Base-by-base conservation (phyloP, 2,888 invertebrate genomes). In the Notodonta dromedarius region DNA sequence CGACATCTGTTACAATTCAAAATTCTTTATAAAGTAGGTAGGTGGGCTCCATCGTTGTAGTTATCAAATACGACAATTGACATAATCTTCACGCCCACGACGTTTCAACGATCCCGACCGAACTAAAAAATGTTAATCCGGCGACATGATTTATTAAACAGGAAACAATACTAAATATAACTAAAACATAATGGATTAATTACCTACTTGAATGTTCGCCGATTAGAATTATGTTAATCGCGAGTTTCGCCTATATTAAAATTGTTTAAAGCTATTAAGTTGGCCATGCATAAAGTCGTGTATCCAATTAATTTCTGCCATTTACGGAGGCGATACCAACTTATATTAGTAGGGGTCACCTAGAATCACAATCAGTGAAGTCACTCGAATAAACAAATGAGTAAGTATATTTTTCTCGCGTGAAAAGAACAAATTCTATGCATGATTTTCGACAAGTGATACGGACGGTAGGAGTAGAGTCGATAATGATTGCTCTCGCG, bases 371-470 rank as follows among this genome's bases (percentile, higher is more conserved):
- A 55, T 55, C 39, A 40, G 40, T 40, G 57, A 57, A 61, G 60
- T 58, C 58, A 42, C 40, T 48, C 52, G 60, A 65, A 69, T 64
- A 62, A 76, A 73, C 63, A 67, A 73, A 64, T 57, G 61, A 55
- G 64, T 71, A 65, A 63, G 65, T 67, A 66, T 14, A 39, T 46
- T 56, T 61, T 48, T 62, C 70, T 63, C 62, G 64, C 66, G 62
- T 76, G 59, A 75, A 76, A 75, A 74, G 71, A 76, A 68, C 61
- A 67, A 74, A 74, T 69, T 76, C 52, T 62, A 66, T 75, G 71
- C 79, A 78, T 74, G 83, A 81, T 84, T 81, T 85, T 83, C 75
- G 84, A 89, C 89, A 89, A 90, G 88, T 90, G 88, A 84, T 63
- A 59, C 60, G 56, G 63, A 67, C 61, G 82, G 82, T 74, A 69